Evolutionary conservation across 2,113 vertebrate species (phyloP).

Genomic region (Paracyprichromis sp.): DNA sequence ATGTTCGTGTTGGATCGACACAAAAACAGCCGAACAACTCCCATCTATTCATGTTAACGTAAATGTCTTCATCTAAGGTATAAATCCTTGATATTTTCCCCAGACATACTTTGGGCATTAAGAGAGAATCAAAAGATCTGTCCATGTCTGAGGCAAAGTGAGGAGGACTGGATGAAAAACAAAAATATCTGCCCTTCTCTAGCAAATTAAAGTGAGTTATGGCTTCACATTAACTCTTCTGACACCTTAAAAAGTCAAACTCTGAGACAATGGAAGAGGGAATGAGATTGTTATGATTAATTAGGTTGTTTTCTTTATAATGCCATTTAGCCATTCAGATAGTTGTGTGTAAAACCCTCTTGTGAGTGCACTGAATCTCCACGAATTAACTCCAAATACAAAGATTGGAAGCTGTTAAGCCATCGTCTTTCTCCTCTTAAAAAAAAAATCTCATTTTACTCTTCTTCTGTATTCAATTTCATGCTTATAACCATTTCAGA

Average conservation of each 20-base stretch:
- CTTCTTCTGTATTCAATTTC: slow-evolving; percentile 59
- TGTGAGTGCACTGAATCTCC: background rate
- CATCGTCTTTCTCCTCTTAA: background rate
- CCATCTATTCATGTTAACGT: background rate
- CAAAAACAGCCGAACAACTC: background rate
- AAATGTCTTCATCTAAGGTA: background rate
- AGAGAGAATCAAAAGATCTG: slow-evolving; percentile 21
- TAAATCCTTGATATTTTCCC: slow-evolving; percentile 2
- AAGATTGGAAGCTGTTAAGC: background rate
- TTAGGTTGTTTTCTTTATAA: slow-evolving; percentile 12
- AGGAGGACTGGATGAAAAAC: background rate
- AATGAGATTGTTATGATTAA: background rate
- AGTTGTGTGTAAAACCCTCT: background rate
- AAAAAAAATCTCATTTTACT: background rate
- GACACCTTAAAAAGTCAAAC: background rate
- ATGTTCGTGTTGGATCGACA: background rate
- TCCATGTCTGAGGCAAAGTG: background rate
- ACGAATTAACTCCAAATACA: slow-evolving; percentile 14
- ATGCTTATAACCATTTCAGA: slow-evolving; percentile 49
- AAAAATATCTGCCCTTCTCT: background rate
- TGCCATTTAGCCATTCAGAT: background rate
- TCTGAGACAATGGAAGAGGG: background rate
- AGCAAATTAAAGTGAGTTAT: background rate
- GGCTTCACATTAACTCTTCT: background rate
- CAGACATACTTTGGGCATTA: background rate